These are phyloP conservation scores for Cacatua alba DNA, from an alignment of 2,113 vertebrate genomes.

Conservation along the genomic window DNA sequence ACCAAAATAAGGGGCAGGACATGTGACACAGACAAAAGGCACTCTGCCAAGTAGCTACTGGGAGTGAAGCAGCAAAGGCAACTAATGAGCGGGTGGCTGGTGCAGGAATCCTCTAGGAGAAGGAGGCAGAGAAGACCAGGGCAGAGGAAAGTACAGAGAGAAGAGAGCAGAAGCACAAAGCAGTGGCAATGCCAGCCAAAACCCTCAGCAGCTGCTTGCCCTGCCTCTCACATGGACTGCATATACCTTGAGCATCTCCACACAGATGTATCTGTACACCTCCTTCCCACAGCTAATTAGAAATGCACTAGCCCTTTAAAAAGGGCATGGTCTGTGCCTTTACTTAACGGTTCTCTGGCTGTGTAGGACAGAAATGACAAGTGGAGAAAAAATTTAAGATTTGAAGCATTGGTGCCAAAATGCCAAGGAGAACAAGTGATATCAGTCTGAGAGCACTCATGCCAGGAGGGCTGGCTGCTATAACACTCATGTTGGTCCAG, in stretches of 20 bases:
- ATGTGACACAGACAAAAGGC: rapidly evolving
- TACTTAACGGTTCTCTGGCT: not conserved
- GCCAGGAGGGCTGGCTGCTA: rapidly evolving
- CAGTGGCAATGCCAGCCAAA: rapidly evolving
- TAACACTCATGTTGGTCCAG: not conserved
- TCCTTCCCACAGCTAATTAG: not conserved
- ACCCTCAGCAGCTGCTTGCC: not conserved
- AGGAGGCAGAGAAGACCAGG: not conserved
- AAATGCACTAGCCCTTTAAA: not conserved
- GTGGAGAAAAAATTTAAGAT: rapidly evolving
- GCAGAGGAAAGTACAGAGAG: not conserved
- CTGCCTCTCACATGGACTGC: rapidly evolving
- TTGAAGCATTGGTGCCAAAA: not conserved
- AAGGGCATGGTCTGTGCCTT: rapidly evolving
- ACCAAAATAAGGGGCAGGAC: not conserved
- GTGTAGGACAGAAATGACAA: rapidly evolving
- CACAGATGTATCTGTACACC: rapidly evolving
- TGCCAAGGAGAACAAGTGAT: rapidly evolving
- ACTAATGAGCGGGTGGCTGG: not conserved
- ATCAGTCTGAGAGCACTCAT: rapidly evolving
- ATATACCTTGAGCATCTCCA: rapidly evolving
- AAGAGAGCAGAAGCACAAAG: not conserved
- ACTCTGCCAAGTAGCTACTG: not conserved
- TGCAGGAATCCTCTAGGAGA: not conserved
- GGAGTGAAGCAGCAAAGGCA: not conserved